Evolutionary conservation across 2,797 vertebrate genomes (phyloP).

Genomic region (Bucorvus abyssinicus): DNA sequence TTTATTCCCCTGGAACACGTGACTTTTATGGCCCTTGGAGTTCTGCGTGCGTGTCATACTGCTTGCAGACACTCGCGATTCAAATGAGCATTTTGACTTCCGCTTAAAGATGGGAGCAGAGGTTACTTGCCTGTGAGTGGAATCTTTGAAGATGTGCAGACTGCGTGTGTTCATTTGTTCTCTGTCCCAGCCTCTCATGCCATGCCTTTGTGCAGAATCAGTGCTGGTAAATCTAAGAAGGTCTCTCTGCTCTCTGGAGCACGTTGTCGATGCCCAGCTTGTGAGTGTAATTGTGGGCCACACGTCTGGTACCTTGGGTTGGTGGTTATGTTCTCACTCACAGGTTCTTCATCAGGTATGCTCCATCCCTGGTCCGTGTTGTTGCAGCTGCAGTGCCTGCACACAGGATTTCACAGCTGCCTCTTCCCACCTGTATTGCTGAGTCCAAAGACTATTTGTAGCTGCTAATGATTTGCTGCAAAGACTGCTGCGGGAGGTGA

Average conservation of each 20-base stretch:
- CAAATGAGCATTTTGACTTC: background rate
- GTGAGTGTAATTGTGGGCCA: background rate
- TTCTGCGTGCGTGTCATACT: accelerated
- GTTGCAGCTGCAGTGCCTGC: background rate
- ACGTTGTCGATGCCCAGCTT: background rate
- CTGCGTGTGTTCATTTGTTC: background rate
- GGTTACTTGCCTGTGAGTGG: background rate
- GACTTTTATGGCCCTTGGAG: background rate
- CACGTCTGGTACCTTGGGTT: background rate
- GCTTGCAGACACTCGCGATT: background rate
- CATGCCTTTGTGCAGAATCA: background rate
- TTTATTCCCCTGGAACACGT: background rate
- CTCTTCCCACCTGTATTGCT: background rate
- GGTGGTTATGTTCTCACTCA: accelerated
- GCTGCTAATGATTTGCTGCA: background rate
- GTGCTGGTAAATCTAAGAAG: background rate
- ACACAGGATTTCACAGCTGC: background rate
- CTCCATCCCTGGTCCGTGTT: background rate
- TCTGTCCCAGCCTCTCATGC: background rate
- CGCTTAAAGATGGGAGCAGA: background rate
- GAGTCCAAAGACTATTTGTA: background rate
- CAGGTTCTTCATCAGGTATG: accelerated
- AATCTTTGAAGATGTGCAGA: background rate
- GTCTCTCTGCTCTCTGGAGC: background rate
- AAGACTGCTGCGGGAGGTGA: background rate